Conservation (phyloP, 2,888 invertebrate genomes). For the Synanthedon tipuliformis region DNA sequence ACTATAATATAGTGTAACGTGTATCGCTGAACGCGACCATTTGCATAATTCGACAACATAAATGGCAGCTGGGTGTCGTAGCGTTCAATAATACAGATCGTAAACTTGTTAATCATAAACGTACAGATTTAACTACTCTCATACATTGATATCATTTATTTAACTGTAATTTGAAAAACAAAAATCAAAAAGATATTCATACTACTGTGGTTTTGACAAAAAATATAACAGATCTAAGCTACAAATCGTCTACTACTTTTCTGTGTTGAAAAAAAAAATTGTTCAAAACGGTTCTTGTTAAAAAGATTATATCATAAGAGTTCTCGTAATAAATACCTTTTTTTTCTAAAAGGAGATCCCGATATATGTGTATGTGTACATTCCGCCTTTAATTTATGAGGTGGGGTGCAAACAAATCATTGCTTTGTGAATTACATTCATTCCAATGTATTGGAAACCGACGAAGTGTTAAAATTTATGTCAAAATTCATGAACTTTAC, state of each 20-base stretch:
- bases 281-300: constrained; percentile 2
- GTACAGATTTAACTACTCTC: constrained; percentile 15
- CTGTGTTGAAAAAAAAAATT: not conserved
- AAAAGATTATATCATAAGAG: constrained; percentile 30
- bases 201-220: no score
- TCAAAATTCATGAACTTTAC: constrained; percentile 6
- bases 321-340: constrained; percentile 42
- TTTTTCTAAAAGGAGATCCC: constrained; percentile 22
- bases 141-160: constrained; percentile 1
- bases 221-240: no score
- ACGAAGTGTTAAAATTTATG: constrained; percentile 54
- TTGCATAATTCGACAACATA: constrained; percentile 42
- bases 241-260: not conserved
- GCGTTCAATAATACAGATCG: constrained; percentile 3
- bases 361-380: constrained; percentile 25
- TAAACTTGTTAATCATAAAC: constrained; percentile 1
- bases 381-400: constrained; percentile 38
- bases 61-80: constrained; percentile 3
- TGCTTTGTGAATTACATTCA: constrained; percentile 30
- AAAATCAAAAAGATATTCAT: no score
- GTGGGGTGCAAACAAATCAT: constrained; percentile 52
- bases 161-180: no score
- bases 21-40: constrained; percentile 11
- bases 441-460: constrained; percentile 32
- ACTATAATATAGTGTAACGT: constrained; percentile 9